Percentiles rank a stretch among this genome's conserved stretches.
Evolutionary conservation across 2,113 vertebrate genomes (phyloP).

Genomic region (Podarcis cretensis): DNA sequence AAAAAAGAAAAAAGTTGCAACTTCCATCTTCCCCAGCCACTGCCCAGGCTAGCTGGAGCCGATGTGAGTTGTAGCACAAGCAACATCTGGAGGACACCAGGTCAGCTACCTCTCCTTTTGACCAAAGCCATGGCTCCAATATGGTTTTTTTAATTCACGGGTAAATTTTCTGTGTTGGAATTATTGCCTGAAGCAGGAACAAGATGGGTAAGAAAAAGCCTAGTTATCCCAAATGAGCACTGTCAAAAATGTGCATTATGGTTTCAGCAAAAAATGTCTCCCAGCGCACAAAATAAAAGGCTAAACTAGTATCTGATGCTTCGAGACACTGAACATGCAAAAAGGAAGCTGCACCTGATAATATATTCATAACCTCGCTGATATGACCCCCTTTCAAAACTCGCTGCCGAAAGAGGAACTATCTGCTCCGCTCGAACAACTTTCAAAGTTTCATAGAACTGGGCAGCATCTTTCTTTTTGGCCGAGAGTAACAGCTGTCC

Average conservation of each 20-base stretch:
- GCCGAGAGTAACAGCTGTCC: slow-evolving; percentile 91
- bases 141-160: background rate
- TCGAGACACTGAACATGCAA: background rate
- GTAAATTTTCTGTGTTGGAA: background rate
- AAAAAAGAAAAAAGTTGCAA: too few relatives aligned
- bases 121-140: background rate
- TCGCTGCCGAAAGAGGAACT: slow-evolving; percentile 96
- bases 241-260: background rate
- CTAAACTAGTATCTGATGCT: background rate
- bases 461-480: slow-evolving; percentile 85
- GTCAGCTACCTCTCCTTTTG: background rate
- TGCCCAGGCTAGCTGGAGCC: too few relatives aligned
- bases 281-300: background rate
- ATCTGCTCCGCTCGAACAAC: slow-evolving; percentile 93
- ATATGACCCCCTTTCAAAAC: slow-evolving; percentile 98
- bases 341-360: slow-evolving; percentile 81
- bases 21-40: too few relatives aligned
- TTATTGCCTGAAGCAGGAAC: background rate
- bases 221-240: background rate
- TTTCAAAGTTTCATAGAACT: slow-evolving; percentile 91
- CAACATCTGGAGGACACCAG: too few relatives aligned
- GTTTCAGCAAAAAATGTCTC: background rate
- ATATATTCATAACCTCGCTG: slow-evolving; percentile 98
- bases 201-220: background rate
- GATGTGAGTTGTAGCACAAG: too few relatives aligned